Evolutionary conservation across 2,113 vertebrate genomes (phyloP), one percentile per base, ranked within the genome.

Genomic region (Pelmatolapia mariae): DNA sequence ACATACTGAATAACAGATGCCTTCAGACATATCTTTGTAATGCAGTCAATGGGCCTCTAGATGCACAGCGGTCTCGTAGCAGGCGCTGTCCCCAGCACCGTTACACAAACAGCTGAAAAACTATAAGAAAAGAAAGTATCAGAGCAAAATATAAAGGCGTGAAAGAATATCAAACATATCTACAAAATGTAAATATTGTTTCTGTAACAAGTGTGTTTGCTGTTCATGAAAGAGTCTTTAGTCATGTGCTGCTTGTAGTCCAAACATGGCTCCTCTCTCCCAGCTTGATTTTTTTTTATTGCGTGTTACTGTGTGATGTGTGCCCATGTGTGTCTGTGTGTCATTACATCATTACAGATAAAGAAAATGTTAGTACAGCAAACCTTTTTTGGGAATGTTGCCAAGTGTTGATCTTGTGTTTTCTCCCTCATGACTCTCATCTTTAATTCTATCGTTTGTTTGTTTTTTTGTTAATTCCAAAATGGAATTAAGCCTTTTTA

Each of bases 361-460:
- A 90, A 88, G 81, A 45, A 80, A 88, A 78, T 83, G 54, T 90
- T 86, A 71, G 66, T 50, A 91, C 45, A 73, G 79, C 10, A 86
- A 90, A 86, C 89, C 76, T 88, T 92, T 80, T 63, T 84, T 52
- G 57, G 88, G 87, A 88, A 80, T 22, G 4, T 86, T 80, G 66
- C 87, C 86, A 87, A 88, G 54, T 18, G 12, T 89, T 88, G 89
- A 80, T 90, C 80, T 86, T 78, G 33, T 89, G 73, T 87, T 90
- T 89, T 86, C 19, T 80, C 33, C 56, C 36, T 26, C 56, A 80
- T 83, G 81, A 84, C 71, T 78, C 81, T 85, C 63, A 71, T 92
- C 71, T 87, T 92, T 88, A 38, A 61, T 87, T 89, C 47, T 82
- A 61, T 73, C 29, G 3, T 86, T 40, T 57, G 6, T 18, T 40